phyloP scores from a whole-genome alignment of 2,113 vertebrate species.

The Carassius auratus region DNA sequence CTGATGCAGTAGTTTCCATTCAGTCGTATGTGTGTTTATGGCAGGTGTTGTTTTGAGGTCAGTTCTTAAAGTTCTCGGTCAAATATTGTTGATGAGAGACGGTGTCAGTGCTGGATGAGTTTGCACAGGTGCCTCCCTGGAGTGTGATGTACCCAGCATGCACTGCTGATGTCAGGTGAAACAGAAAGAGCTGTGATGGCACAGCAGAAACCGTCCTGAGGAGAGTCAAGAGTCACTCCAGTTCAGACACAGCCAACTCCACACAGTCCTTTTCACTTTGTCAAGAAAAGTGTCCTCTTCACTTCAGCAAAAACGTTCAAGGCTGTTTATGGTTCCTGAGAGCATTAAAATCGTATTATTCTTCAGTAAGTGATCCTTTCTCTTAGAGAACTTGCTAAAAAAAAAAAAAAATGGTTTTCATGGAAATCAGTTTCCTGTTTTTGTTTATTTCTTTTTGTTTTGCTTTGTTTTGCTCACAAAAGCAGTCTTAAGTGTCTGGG shows the following conservation, averaged over 20 bases:
- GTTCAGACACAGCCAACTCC: not conserved
- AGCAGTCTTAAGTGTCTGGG: too few relatives aligned
- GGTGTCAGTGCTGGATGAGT: slow-evolving; percentile 30
- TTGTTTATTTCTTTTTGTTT: too few relatives aligned
- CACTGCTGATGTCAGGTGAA: slow-evolving; percentile 53
- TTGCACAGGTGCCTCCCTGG: slow-evolving; percentile 52
- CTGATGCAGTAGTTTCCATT: not conserved
- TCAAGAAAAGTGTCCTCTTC: not conserved
- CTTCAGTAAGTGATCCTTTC: not conserved
- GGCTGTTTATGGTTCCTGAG: not conserved
- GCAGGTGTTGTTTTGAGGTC: slow-evolving; percentile 25
- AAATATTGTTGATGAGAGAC: slow-evolving; percentile 14
- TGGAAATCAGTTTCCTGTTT: not conserved
- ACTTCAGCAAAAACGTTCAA: not conserved
- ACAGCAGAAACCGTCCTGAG: slow-evolving; percentile 25
- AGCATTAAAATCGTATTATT: not conserved
- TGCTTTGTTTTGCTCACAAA: too few relatives aligned
- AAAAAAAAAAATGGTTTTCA: too few relatives aligned
- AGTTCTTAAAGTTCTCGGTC: slow-evolving; percentile 14
- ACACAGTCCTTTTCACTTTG: not conserved
- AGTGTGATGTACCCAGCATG: slow-evolving; percentile 45
- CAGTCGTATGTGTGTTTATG: not conserved
- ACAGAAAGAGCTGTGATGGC: slow-evolving; percentile 32
- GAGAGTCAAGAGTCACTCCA: not conserved
- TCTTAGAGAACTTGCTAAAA: too few relatives aligned